Conservation (phyloP, 2,888 invertebrate species). For the Candidula unifasciata region DNA sequence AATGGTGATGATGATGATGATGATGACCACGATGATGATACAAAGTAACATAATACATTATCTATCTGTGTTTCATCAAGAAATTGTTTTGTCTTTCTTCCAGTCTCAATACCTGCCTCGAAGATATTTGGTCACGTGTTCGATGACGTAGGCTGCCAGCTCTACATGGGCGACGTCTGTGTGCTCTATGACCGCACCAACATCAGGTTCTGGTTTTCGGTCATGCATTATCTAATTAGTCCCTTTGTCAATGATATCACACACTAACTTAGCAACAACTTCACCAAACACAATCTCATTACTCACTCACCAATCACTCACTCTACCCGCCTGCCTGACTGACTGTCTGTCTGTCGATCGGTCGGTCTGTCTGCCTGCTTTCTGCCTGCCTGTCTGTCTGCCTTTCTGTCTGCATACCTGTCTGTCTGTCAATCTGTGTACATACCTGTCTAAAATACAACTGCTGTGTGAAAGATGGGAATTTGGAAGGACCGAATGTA, state of each 20-base stretch:
- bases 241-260: not conserved
- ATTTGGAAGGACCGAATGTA: too few relatives aligned
- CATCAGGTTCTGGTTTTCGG: not conserved
- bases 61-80: not conserved
- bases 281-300: too few relatives aligned
- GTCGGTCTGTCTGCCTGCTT: too few relatives aligned
- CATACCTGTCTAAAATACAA: too few relatives aligned
- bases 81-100: not conserved
- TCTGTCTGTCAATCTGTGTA: too few relatives aligned
- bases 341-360: too few relatives aligned
- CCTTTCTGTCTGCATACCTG: too few relatives aligned
- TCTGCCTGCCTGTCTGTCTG: too few relatives aligned
- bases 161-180: not conserved
- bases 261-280: not conserved
- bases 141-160: slow-evolving; percentile 5
- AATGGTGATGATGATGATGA: slow-evolving; percentile 17
- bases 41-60: not conserved
- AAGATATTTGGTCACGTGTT: slow-evolving; percentile 6
- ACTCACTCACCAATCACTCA: too few relatives aligned
- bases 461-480: too few relatives aligned
- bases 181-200: slow-evolving; percentile 7
- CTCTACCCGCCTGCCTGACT: too few relatives aligned
- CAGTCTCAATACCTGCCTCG: slow-evolving; percentile 17
- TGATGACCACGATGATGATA: not conserved
- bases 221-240: not conserved